Base-by-base conservation (phyloP, 2,797 vertebrate genomes). In the Acridotheres tristis region DNA sequence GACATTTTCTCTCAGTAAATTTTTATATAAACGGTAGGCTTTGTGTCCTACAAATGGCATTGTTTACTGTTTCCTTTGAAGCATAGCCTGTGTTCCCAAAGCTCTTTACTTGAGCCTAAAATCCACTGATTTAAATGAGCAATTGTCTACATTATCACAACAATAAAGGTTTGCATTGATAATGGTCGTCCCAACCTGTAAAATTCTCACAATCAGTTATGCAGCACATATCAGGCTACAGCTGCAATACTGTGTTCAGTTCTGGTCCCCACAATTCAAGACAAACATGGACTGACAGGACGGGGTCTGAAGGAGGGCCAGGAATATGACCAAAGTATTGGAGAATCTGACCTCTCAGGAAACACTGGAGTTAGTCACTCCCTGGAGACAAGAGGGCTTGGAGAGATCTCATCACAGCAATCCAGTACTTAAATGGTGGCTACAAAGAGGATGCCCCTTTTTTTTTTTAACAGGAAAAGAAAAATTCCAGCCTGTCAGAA, bases 221-320 rank as follows among this genome's bases (percentile, higher is more conserved):
- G 1, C 54, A 53, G 14, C 9, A 3, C 16, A 40, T 48, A 22
- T 57, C 40, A 72, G 53, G 30, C 36, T 1, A 1, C 3, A 7
- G 7, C 15, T 83, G 66, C 8, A 42, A 32, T 29, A 6, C 4
- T n/a, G 25, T 36, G 14, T 65, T 84, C 50, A 32, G 3, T 55
- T 84, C 61, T 78, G 20, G n/a, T 36, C 42, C 45, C 27, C 32
- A 11, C 17, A 51, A 8, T 47, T 73, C 48, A 54, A 38, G 34
- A 48, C 7, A 2, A 36, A 74, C 0, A 0, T 0, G 4, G 16
- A 54, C 27, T 75, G 50, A 23, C 23, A 72, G 30, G 25, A 55
- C 19, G 30, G 7, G 2, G 1, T 61, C 54, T 78, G 61, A 67
- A 75, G 42, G 51, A 82, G 13, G 27, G 23, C 55, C 47, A 38